Evolutionary conservation across 2,113 vertebrate species (phyloP).

Genomic region (Picathartes gymnocephalus): DNA sequence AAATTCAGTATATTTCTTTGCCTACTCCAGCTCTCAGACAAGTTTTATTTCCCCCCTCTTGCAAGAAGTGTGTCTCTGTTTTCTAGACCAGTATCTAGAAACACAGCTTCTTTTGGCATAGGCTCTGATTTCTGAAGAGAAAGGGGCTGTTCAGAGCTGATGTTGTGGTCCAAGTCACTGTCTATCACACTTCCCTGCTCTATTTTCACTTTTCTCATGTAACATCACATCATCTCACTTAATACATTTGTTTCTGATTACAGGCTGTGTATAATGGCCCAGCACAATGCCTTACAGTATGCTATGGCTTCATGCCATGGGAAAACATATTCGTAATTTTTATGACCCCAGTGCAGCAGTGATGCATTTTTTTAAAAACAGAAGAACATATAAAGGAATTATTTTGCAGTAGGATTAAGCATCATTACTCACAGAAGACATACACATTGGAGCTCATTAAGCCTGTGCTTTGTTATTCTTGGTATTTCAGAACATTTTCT

Average conservation of each 20-base stretch:
- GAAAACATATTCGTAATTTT: conserved; percentile 78
- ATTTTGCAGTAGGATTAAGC: conserved; percentile 68
- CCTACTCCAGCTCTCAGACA: background rate
- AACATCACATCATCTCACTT: conserved; percentile 70
- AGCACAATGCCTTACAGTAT: conserved; percentile 55
- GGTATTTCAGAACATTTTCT: conserved; percentile 61
- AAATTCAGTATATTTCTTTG: background rate
- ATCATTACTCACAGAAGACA: conserved; percentile 66
- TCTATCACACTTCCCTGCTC: conserved; percentile 56
- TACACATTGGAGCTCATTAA: conserved; percentile 63
- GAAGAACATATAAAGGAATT: conserved; percentile 70
- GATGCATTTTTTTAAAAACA: conserved; percentile 68
- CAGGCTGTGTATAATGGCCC: conserved; percentile 57
- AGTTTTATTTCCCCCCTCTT: background rate
- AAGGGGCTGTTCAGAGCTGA: conserved; percentile 36
- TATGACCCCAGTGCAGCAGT: conserved; percentile 69
- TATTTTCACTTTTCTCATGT: conserved; percentile 71
- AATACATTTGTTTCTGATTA: conserved; percentile 81
- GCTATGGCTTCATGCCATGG: conserved; percentile 73
- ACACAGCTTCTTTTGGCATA: conserved; percentile 47
- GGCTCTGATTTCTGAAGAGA: conserved; percentile 37
- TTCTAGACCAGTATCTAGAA: conserved; percentile 58
- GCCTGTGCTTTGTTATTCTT: conserved; percentile 58
- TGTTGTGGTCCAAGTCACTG: conserved; percentile 49
- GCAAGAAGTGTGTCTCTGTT: background rate